A percentile compares a stretch with the other conserved stretches of the same genome.
phyloP scores from a whole-genome alignment of 2,113 vertebrate species.

The Tonatia bakeri region DNA sequence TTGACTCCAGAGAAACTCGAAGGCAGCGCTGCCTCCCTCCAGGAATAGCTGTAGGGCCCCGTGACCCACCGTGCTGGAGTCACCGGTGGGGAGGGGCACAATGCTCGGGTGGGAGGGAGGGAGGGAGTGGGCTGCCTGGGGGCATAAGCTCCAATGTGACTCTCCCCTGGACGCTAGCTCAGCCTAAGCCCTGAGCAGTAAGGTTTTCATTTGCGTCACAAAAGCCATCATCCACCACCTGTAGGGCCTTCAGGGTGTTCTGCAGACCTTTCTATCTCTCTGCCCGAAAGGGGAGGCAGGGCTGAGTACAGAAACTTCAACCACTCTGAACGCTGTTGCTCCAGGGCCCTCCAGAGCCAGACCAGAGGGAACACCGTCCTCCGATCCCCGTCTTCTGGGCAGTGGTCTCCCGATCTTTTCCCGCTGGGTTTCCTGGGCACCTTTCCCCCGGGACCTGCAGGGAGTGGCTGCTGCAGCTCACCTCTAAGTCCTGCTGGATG shows the following conservation, averaged over 20 bases:
- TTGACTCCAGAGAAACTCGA: conserved; percentile 41
- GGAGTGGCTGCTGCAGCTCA: neutral
- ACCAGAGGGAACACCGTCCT: neutral
- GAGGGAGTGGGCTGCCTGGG: neutral
- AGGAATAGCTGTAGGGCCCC: neutral
- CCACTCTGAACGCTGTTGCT: rapidly evolving
- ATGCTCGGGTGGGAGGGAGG: neutral
- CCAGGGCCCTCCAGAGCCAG: neutral
- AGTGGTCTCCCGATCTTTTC: neutral
- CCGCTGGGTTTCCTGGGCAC: neutral
- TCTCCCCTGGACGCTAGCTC: neutral
- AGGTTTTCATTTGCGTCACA: neutral
- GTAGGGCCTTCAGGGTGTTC: neutral
- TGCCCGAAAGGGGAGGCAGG: neutral
- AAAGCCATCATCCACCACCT: neutral
- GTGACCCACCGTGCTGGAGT: neutral
- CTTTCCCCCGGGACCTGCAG: neutral
- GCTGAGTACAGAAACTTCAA: neutral
- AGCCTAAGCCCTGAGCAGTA: neutral
- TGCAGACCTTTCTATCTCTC: neutral
- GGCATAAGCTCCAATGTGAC: neutral
- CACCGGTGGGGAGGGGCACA: neutral
- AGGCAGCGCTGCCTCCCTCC: conserved; percentile 27
- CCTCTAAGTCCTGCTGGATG: neutral
- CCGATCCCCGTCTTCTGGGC: neutral